A percentile compares a stretch with the other conserved stretches of the same genome.
These are phyloP conservation scores for Sclerodermus sp. DNA, from an alignment of 2,888 invertebrate genomes.

Conservation along the genomic window DNA sequence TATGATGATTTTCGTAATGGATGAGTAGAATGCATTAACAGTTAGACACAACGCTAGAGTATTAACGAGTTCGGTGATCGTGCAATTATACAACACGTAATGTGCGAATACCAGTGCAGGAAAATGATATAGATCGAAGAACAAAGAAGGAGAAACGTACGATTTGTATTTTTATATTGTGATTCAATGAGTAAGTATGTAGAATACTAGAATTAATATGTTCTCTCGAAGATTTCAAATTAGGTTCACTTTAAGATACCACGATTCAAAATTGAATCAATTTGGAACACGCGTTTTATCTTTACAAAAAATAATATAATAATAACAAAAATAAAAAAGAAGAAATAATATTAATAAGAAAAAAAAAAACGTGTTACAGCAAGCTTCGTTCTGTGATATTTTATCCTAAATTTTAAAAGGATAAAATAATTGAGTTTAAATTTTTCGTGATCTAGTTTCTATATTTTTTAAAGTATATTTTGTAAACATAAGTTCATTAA, in stretches of 20 bases:
- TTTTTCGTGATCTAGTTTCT: too few relatives aligned
- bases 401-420: background rate
- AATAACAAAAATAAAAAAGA: slow-evolving; percentile 14
- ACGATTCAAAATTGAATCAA: slow-evolving; percentile 12
- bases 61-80: too few relatives aligned
- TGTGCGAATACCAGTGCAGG: background rate
- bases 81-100: too few relatives aligned
- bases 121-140: slow-evolving; percentile 16
- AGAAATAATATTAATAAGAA: slow-evolving; percentile 11
- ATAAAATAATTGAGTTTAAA: too few relatives aligned
- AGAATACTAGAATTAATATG: slow-evolving; percentile 28
- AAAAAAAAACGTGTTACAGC: slow-evolving; percentile 12
- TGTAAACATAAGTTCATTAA: too few relatives aligned
- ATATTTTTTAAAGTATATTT: too few relatives aligned
- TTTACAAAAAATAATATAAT: too few relatives aligned
- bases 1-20: too few relatives aligned
- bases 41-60: too few relatives aligned
- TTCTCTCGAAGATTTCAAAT: slow-evolving; percentile 24
- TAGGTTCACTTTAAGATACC: slow-evolving; percentile 22
- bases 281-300: slow-evolving; percentile 13
- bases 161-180: slow-evolving; percentile 54
- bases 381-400: slow-evolving; percentile 11
- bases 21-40: too few relatives aligned
- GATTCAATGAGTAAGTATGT: slow-evolving; percentile 34
- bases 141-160: slow-evolving; percentile 25